Evolutionary conservation across 2,888 invertebrate species (phyloP), one percentile per base, ranked within the genome.

Genomic region (Nymphalis polychloros): DNA sequence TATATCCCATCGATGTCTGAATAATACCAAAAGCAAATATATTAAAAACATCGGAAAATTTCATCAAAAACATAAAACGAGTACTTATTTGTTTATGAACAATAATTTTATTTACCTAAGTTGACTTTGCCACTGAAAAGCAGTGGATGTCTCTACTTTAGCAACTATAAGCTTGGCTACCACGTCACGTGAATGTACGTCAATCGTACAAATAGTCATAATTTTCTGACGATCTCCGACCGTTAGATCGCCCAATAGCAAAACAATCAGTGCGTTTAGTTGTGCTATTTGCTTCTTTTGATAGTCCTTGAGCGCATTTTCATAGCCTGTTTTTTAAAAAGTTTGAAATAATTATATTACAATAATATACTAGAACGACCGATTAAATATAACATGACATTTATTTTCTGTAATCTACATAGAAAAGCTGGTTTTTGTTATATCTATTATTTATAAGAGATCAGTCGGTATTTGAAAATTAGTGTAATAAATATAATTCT

Each of bases 201-300:
- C 97, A 70, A 97, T 98, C 4, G 98, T 98, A 87, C 98, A 98
- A 78, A 99, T 97, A 0, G 98, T 98, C 97, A 98, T 98, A 77
- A 98, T 97, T 87, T 98, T 98, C 86, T 98, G 98, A 17, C 98
- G 94, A 78, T 98, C 97, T 1, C 96, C 96, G 0, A 94, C 93
- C 0, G 95, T 94, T 72, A 98, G 89, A 76, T 98, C 97, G 0
- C 97, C 97, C 73, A 98, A 89, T 64, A 98, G 88, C 63, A 98
- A 91, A 8, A 93, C 92, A 75, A 98, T 98, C n/a, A 98, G 91
- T 0, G 96, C 94, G 81, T 95, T 97, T 72, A 99, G 86, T 81
- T 98, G 98, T 47, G 92, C 86, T 6, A 98, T 96, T 93, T 98
- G 97, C 81, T 97, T 97, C 79, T 96, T 96, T 81, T 97, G 97